Base-by-base conservation (phyloP, 2,888 invertebrate species). In the Beris morrisii region DNA sequence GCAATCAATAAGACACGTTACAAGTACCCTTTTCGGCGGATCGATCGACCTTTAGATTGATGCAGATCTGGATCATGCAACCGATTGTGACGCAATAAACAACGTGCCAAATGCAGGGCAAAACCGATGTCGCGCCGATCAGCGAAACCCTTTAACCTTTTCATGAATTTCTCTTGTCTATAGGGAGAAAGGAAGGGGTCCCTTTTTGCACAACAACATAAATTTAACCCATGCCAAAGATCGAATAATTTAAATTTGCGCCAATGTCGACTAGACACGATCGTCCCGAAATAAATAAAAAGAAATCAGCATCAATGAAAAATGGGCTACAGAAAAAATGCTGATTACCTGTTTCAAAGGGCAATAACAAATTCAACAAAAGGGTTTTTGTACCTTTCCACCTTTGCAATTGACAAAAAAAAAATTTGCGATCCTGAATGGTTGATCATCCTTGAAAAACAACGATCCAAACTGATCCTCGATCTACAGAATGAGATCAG, bases 261-360 rank as follows among this genome's bases (percentile, higher is more conserved):
- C 38, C 15, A 59, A 59, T 59, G 48, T 50, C 48, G 22, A 31
- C 57, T 32, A 57, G 57, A 7, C 57, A 28, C 30, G 38, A 65
- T 55, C 38, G 38, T 38, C 38, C 38, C 9, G 38, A 38, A 38
- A 7, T 38, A 38, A 38, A 38, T 38, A 9, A 38, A 38, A 38
- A 38, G 9, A 38, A 38, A 38, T 38, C 38, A 38, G 7, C 31
- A 28, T 48, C 45, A 55, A 31, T 59, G 22, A 61, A 61, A 52
- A 28, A 52, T 48, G n/a, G n/a, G 38, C 52, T 30, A 64, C 44
- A 61, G 7, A 38, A 50, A 65, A 65, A 65, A 52, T 52, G 52
- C 50, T 63, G 67, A 67, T 69, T 69, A 69, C 69, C 69, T 69
- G 69, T 69, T 69, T 65, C 65, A 30, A 61, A 66, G 55, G 66